phyloP scores from a whole-genome alignment of 92 coral and sea anemone species.

The Zoanthus sociatus region DNA sequence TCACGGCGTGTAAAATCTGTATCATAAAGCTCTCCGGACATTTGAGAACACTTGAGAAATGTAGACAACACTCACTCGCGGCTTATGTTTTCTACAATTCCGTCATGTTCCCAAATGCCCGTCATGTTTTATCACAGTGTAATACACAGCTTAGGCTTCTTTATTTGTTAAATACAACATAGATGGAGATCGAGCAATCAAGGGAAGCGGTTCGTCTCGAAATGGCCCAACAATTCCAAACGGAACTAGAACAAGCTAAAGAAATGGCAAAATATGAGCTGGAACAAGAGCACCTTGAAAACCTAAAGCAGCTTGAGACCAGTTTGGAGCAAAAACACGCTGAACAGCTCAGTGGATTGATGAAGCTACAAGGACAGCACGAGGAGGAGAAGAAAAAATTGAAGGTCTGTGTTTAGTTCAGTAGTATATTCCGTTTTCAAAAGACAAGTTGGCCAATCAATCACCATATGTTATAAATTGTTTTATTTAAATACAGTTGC shows the following conservation, averaged over 20 bases:
- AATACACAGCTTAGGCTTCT: too few species aligned
- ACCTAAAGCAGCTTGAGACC: slow-evolving; percentile 85
- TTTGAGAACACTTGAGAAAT: too few species aligned
- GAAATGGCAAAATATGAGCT: slow-evolving; percentile 91
- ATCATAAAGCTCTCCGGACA: too few species aligned
- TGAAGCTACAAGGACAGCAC: slow-evolving; percentile 83
- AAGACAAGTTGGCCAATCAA: not conserved
- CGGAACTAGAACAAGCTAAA: slow-evolving; percentile 90
- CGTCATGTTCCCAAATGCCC: too few species aligned
- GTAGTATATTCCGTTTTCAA: not conserved
- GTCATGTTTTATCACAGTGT: too few species aligned
- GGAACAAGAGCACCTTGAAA: slow-evolving; percentile 95
- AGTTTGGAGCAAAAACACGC: slow-evolving; percentile 86
- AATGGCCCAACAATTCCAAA: slow-evolving; percentile 79
- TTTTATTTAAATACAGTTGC: too few species aligned
- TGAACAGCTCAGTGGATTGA: slow-evolving; percentile 87
- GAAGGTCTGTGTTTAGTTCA: slow-evolving; percentile 21
- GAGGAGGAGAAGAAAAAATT: slow-evolving; percentile 73
- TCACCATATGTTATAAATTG: too few species aligned
- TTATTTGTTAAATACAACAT: not conserved
- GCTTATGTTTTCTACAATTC: too few species aligned
- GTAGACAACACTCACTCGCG: too few species aligned
- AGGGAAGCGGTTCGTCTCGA: slow-evolving; percentile 74
- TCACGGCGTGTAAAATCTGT: too few species aligned
- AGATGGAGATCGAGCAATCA: slow-evolving; percentile 74